These are phyloP conservation scores for Pachyseris speciosa DNA, from an alignment of 64 coral and sea anemone genomes.

Conservation along the genomic window DNA sequence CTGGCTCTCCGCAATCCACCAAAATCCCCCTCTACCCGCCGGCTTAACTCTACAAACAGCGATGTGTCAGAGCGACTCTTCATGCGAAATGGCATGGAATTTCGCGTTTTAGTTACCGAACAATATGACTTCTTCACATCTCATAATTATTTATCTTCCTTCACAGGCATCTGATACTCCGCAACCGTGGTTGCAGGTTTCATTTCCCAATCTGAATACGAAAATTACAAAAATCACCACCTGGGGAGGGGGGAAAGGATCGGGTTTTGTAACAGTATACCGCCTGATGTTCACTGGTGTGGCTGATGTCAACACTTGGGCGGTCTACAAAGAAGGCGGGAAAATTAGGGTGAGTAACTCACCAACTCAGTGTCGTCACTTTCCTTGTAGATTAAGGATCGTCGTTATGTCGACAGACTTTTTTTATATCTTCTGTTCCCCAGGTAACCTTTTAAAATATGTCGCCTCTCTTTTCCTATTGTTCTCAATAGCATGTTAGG, in stretches of 20 bases:
- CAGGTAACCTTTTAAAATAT: too few relatives aligned
- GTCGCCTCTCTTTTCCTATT: too few relatives aligned
- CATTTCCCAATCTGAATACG: conserved; percentile 4
- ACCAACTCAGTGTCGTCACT: too few relatives aligned
- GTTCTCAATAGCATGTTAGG: too few relatives aligned
- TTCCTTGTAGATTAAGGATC: too few relatives aligned
- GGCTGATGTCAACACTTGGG: background rate
- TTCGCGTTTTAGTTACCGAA: too few relatives aligned
- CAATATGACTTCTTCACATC: background rate
- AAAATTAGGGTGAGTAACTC: conserved; percentile 30
- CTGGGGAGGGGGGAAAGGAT: conserved; percentile 40
- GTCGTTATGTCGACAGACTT: background rate
- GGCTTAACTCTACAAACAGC: too few relatives aligned
- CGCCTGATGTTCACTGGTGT: background rate
- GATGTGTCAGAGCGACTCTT: too few relatives aligned
- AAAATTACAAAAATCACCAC: conserved; percentile 58
- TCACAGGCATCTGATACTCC: conserved; percentile 5
- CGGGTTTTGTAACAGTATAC: conserved; percentile 35
- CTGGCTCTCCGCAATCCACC: too few relatives aligned
- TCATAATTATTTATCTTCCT: background rate
- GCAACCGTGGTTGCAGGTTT: conserved; percentile 48
- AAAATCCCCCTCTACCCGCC: too few relatives aligned
- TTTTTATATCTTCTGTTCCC: background rate
- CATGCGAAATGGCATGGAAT: too few relatives aligned
- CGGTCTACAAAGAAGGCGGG: conserved; percentile 46